Evolutionary conservation across 1,140 invertebrate genomes (phyloP).

Genomic region (Teleogryllus occipitalis): DNA sequence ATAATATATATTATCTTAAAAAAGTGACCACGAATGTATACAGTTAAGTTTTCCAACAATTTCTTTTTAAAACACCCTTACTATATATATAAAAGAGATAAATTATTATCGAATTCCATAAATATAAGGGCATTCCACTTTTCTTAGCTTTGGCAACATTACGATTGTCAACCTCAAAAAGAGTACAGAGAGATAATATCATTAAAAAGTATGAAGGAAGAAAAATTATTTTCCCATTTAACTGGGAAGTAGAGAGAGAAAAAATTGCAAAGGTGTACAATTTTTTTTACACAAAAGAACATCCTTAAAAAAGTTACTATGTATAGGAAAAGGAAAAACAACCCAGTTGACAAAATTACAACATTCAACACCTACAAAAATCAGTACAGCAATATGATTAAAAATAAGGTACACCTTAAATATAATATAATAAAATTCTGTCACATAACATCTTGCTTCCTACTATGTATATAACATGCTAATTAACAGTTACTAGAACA

Average conservation of each 20-base stretch:
- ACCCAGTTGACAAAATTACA: slow-evolving; percentile 18
- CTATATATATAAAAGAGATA: slow-evolving; percentile 20
- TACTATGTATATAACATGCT: slow-evolving; percentile 18
- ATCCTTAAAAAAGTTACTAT: background rate
- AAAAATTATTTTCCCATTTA: slow-evolving; percentile 15
- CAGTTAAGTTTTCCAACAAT: slow-evolving; percentile 22
- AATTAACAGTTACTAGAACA: slow-evolving; percentile 17
- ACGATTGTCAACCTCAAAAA: slow-evolving; percentile 23
- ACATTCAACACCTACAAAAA: slow-evolving; percentile 22
- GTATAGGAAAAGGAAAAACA: slow-evolving; percentile 8
- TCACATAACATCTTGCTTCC: slow-evolving; percentile 16
- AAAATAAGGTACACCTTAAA: slow-evolving; percentile 20
- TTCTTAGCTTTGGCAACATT: slow-evolving; percentile 22
- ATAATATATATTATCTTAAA: slow-evolving; percentile 17
- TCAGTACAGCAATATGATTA: slow-evolving; percentile 22
- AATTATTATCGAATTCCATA: slow-evolving; percentile 18
- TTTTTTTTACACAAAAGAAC: slow-evolving; percentile 2
- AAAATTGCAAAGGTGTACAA: background rate
- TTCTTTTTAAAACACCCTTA: slow-evolving; percentile 20
- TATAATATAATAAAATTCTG: slow-evolving; percentile 21
- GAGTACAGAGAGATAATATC: slow-evolving; percentile 18
- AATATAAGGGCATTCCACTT: slow-evolving; percentile 14
- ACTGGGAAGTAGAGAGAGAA: background rate
- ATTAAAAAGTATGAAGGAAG: slow-evolving; percentile 19
- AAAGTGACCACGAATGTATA: slow-evolving; percentile 21